Evolutionary conservation across 2,888 invertebrate species (phyloP), one percentile per base, ranked within the genome.

Genomic region (Hydrotaea cyrtoneurina): DNA sequence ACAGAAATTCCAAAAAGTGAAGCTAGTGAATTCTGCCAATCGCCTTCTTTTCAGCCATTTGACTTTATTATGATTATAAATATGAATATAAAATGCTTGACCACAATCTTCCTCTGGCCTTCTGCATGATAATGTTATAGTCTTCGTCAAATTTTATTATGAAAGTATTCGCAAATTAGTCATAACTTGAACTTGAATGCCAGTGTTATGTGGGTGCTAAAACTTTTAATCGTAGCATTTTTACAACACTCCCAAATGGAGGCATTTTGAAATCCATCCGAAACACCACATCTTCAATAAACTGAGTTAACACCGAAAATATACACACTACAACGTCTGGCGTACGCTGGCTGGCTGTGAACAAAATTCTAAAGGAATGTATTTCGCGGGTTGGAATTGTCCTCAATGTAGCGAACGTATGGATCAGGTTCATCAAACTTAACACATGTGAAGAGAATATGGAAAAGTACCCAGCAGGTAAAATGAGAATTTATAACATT

Each of bases 141-240:
- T 26, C 4, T 39, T 66, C 15, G 21, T 66, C 17, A 21, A 64
- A 31, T 31, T 2, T 31, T 31, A 50, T 50, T 50, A 71, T 50
- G 26, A 2, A 71, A 50, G 17, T 50, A 50, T 50, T 71, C 50
- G 71, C 71, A 23, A 62, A 66, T 39, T 66, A 19, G 36, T 66
- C 66, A 66, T 43, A 39, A 19, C 55, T 55, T 55, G 4, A 21
- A 11, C 50, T n/a, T n/a, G n/a, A 50, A 50, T 26, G 31, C 36
- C 62, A 31, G 21, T 36, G n/a, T 62, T n/a, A 62, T 36, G 62
- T 62, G 62, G 62, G 62, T 62, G 62, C n/a, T 64, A 64, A 64
- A 36, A 64, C 5, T 36, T 31, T 50, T 50, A 26, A 64, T 36
- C 15, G 50, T 50, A n/a, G 26, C 23, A 5, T 4, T 62, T 62